These are phyloP conservation scores for Charaxes varanes DNA, from an alignment of 1,140 invertebrate species.

Conservation along the genomic window DNA sequence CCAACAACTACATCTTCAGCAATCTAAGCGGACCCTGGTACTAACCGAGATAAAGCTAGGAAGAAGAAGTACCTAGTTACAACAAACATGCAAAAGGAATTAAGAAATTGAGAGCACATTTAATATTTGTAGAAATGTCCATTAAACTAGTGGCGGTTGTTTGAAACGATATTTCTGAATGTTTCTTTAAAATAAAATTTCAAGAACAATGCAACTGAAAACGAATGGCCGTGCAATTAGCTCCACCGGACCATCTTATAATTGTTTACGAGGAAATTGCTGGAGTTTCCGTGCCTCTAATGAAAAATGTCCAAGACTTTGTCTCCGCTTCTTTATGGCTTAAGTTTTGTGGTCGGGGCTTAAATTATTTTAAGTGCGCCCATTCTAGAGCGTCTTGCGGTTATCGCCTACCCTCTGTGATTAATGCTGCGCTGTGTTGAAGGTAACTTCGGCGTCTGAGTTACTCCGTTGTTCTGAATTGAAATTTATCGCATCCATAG, in stretches of 20 bases:
- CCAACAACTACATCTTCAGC: no score
- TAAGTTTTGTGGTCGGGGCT: conserved; percentile 44
- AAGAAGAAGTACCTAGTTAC: no score
- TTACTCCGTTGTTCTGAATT: conserved; percentile 11
- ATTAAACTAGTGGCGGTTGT: no score
- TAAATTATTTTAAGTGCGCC: conserved; percentile 57
- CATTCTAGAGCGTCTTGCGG: conserved; percentile 47
- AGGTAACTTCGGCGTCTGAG: conserved; percentile 7
- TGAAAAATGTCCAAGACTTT: conserved; percentile 58
- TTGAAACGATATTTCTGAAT: no score
- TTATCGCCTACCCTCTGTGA: conserved; percentile 44
- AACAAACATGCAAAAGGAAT: no score
- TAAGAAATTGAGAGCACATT: no score
- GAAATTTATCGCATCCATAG: no score
- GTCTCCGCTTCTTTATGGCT: conserved; percentile 50
- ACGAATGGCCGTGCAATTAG: conserved; percentile 28
- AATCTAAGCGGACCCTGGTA: no score
- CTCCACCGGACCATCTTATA: conserved; percentile 41
- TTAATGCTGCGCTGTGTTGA: conserved; percentile 29
- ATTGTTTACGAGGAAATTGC: conserved; percentile 47
- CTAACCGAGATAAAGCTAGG: no score
- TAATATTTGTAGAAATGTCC: no score
- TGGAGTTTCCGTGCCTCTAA: conserved; percentile 33
- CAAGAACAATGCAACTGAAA: conserved; percentile 6
- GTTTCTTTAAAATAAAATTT: no score